Conservation (phyloP, 2,113 vertebrate genomes). For the Rhipidura dahli region DNA sequence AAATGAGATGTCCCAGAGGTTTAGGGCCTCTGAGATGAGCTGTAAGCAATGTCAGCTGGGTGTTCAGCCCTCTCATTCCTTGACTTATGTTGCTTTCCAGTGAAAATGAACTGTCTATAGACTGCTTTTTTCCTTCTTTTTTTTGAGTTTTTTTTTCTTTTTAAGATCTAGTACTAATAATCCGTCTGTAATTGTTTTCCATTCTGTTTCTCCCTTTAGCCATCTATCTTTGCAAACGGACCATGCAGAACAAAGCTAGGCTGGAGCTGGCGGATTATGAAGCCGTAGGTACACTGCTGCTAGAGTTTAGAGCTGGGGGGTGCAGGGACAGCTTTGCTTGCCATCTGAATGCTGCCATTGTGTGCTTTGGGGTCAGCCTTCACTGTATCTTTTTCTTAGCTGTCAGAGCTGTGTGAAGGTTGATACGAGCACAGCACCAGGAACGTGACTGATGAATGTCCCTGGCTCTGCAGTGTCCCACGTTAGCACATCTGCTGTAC, state of each 20-base stretch:
- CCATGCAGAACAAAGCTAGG: conserved; percentile 97
- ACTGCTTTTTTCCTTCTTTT: neutral
- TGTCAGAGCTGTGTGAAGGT: neutral
- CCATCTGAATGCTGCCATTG: neutral
- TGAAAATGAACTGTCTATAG: neutral
- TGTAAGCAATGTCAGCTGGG: neutral
- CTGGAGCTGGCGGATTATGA: conserved; percentile 95
- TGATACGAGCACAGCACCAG: neutral
- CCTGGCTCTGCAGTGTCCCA: neutral
- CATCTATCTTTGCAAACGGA: conserved; percentile 97
- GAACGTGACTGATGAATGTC: accelerated
- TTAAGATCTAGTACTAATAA: neutral
- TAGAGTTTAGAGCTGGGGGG: neutral
- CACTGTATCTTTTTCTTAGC: neutral
- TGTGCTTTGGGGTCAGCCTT: neutral
- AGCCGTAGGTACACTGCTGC: conserved; percentile 85
- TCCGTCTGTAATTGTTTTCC: conserved; percentile 28
- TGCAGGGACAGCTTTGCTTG: neutral
- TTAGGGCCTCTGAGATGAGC: neutral
- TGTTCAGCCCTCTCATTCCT: neutral
- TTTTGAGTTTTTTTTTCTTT: neutral
- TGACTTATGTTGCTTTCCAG: neutral
- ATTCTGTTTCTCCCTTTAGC: conserved; percentile 73
- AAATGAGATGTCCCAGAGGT: conserved; percentile 4
- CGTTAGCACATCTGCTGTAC: neutral